Evolutionary conservation across 2,888 invertebrate species (phyloP).

Genomic region (Seira musarum): DNA sequence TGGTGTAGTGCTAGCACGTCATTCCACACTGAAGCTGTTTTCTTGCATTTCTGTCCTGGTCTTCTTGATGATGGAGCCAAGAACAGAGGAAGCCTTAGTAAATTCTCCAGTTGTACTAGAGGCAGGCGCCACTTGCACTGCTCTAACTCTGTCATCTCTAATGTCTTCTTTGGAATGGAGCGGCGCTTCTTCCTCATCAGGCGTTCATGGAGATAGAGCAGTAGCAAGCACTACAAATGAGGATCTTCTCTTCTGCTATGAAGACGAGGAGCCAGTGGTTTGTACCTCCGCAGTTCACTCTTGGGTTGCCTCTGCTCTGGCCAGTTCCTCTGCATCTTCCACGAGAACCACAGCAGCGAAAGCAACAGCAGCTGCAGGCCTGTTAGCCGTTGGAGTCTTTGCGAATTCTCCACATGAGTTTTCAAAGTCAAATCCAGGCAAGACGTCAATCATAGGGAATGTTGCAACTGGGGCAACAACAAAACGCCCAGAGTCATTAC

Average conservation of each 20-base stretch:
- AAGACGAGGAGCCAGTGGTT: conserved; percentile 29
- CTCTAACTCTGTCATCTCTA: conserved; percentile 50
- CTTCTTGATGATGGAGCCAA: conserved; percentile 17
- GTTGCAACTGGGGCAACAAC: neutral
- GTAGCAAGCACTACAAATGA: conserved; percentile 9
- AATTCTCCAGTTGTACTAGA: conserved; percentile 15
- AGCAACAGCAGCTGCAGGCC: conserved; percentile 36
- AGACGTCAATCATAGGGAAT: too few species aligned
- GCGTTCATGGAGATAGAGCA: conserved; percentile 26
- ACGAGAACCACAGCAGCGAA: neutral
- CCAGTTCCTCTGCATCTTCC: conserved; percentile 8
- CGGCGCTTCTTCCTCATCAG: neutral
- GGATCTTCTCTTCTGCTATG: conserved; percentile 35
- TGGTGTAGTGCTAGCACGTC: neutral
- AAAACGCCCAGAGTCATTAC: neutral
- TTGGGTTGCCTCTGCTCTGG: conserved; percentile 34
- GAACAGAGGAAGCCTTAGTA: conserved; percentile 27
- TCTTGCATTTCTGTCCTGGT: neutral
- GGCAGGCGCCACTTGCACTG: conserved; percentile 29
- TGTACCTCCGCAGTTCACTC: conserved; percentile 21
- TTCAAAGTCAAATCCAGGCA: neutral
- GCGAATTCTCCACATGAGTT: conserved; percentile 18
- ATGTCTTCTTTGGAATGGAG: conserved; percentile 29
- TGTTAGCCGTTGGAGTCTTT: conserved; percentile 26
- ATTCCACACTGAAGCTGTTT: conserved; percentile 1